phyloP scores from a whole-genome alignment of 2,113 vertebrate genomes.

The Epinephelus lanceolatus region DNA sequence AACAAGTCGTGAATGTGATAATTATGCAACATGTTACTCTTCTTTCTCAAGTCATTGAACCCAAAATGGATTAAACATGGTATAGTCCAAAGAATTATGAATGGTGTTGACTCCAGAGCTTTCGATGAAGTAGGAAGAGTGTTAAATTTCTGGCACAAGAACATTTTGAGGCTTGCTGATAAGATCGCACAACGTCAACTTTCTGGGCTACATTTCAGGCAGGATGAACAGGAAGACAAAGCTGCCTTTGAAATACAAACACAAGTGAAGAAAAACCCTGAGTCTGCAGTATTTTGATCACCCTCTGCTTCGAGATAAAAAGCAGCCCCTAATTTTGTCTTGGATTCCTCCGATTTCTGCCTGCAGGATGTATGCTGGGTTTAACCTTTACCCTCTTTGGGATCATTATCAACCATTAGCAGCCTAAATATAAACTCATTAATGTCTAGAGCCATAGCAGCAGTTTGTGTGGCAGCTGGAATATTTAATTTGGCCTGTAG shows the following conservation, averaged over 20 bases:
- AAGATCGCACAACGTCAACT: constrained; percentile 84
- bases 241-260: constrained; percentile 86
- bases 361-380: constrained; percentile 11
- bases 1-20: neutral
- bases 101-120: constrained; percentile 40
- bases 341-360: constrained; percentile 42
- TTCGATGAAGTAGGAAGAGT: constrained; percentile 87
- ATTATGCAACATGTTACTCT: neutral
- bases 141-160: constrained; percentile 87
- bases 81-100: neutral
- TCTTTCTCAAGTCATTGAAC: neutral
- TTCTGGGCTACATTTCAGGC: constrained; percentile 88
- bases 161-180: constrained; percentile 83
- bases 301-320: constrained; percentile 67
- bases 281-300: constrained; percentile 84
- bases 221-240: constrained; percentile 87
- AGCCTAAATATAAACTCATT: constrained; percentile 6
- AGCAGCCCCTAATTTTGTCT: constrained; percentile 47
- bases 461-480: neutral
- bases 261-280: constrained; percentile 65
- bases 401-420: neutral
- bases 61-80: constrained; percentile 26
- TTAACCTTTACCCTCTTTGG: constrained; percentile 12
- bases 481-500: constrained; percentile 5
- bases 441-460: neutral